Base-by-base conservation (phyloP, 2,113 vertebrate genomes). In the Callaeas wilsoni region DNA sequence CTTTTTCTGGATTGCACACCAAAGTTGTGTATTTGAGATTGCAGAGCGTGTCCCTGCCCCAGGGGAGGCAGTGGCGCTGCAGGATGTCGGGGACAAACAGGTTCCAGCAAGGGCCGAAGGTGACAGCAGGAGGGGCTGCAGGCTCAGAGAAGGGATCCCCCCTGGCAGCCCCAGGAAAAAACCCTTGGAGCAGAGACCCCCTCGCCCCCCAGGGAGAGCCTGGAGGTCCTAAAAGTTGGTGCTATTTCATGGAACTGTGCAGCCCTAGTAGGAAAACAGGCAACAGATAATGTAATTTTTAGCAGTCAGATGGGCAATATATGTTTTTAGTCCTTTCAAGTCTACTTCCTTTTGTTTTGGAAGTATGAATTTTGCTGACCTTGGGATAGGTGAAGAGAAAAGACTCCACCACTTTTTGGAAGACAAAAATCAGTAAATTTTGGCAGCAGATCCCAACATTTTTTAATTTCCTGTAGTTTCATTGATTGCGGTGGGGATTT, bases 21-120 rank as follows among this genome's bases (percentile, higher is more conserved):
- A 22, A 27, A 52, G 35, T 44, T 46, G 22, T 59, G 12, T 29
- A 6, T 22, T 5, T 64, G 49, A n/a, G 39, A 25, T 17, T 17
- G 42, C 23, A 14, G 2, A 0, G 7, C 5, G 21, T 35, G 59
- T 15, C 39, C 2, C 0, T 44, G 49, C 18, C 27, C 55, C 2
- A 3, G 16, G 1, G 4, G 6, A 7, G 13, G 29, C 52, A 32
- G 26, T 0, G 33, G 17, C n/a, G 35, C 60, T 42, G 27, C 32
- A 6, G 35, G 13, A 17, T 39, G 16, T 1, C 0, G 3, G 47
- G 35, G 30, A 30, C 30, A 52, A 37, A 49, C 16, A 18, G 47
- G 42, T n/a, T 59, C 15, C 44, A 26, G 20, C 16, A 26, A 18
- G 50, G 65, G 33, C 44, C 35, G 12, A 25, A 70, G 49, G 73